These are phyloP conservation scores for Micrastur ruficollis DNA, from an alignment of 2,797 vertebrate species.

Conservation along the genomic window DNA sequence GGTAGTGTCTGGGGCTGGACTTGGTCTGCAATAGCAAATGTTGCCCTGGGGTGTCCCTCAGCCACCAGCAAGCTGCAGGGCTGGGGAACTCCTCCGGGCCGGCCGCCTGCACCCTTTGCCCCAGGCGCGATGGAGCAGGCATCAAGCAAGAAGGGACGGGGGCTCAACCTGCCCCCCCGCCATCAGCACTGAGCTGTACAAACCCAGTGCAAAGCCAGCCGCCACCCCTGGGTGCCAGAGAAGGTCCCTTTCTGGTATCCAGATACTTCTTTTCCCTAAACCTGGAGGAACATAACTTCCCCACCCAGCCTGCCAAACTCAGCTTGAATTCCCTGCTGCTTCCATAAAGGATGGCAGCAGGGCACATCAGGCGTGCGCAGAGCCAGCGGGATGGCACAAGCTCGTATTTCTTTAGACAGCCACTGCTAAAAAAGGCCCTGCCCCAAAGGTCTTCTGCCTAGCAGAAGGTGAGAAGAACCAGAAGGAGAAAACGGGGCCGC, in stretches of 20 bases:
- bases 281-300: not conserved
- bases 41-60: not conserved
- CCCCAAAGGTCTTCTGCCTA: not conserved
- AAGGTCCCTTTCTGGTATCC: not conserved
- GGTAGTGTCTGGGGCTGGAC: not conserved
- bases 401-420: not conserved
- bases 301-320: not conserved
- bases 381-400: not conserved
- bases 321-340: not conserved
- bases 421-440: not conserved
- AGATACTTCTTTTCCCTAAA: not conserved
- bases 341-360: not conserved
- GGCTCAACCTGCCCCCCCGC: not conserved
- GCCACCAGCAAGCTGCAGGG: not conserved
- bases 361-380: not conserved
- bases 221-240: not conserved
- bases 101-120: not conserved
- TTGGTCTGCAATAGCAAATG: not conserved
- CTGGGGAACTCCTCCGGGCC: not conserved
- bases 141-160: not conserved
- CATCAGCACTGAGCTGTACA: not conserved
- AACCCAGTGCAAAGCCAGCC: not conserved
- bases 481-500: not conserved
- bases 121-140: not conserved
- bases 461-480: not conserved